phyloP scores from a whole-genome alignment of 2,888 invertebrate genomes.

The Calephelis perditalis region DNA sequence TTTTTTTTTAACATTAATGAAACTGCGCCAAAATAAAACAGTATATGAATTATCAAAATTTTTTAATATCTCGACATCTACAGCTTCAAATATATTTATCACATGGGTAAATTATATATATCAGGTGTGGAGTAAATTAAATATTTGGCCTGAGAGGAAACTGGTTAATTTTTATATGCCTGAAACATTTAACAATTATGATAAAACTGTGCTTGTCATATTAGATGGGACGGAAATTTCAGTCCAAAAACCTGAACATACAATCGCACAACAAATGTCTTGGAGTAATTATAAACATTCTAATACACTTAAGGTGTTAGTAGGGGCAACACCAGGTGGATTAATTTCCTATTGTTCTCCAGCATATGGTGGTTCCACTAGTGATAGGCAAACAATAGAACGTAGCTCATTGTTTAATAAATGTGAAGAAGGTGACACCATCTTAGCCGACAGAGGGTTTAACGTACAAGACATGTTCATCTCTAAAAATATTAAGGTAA shows the following conservation, averaged over 20 bases:
- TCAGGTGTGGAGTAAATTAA: slow-evolving; percentile 3
- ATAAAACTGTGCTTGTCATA: too few species aligned
- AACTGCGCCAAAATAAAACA: too few species aligned
- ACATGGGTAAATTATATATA: background rate
- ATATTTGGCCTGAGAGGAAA: background rate
- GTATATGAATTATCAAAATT: too few species aligned
- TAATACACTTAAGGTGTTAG: slow-evolving; percentile 26
- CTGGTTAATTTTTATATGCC: slow-evolving; percentile 1
- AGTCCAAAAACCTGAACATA: background rate
- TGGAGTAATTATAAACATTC: background rate
- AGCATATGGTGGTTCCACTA: slow-evolving; percentile 25
- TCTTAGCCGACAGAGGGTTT: slow-evolving; percentile 31
- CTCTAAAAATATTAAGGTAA: background rate
- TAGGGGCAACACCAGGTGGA: slow-evolving; percentile 29
- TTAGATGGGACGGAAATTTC: too few species aligned
- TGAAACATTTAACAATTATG: too few species aligned
- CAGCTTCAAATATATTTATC: background rate
- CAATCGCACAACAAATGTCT: background rate
- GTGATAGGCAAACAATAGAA: slow-evolving; percentile 29
- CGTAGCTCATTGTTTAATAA: slow-evolving; percentile 21
- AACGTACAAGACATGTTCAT: slow-evolving; percentile 15
- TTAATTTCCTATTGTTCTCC: slow-evolving; percentile 25
- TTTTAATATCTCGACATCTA: background rate
- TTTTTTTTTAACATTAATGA: too few species aligned
- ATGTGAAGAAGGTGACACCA: slow-evolving; percentile 27